Evolutionary conservation across 2,888 invertebrate species (phyloP).

Genomic region (Stenodema calcarata): DNA sequence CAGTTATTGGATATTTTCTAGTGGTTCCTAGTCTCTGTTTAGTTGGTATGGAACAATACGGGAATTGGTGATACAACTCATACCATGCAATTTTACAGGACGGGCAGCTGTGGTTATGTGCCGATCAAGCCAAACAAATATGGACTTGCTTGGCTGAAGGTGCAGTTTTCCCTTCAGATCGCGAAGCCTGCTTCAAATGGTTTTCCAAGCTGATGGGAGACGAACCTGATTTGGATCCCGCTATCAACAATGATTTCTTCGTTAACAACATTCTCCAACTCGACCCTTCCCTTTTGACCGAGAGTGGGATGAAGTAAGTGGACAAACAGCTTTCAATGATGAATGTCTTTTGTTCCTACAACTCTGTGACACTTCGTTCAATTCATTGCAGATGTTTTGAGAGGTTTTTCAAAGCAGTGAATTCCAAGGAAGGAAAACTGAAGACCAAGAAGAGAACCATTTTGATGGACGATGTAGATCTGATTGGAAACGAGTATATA

Average conservation of each 20-base stretch:
- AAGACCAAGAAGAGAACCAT: slow-evolving; percentile 84
- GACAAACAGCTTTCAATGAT: too few species aligned
- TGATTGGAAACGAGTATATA: slow-evolving; percentile 94
- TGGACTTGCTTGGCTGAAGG: slow-evolving; percentile 95
- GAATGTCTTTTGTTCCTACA: too few species aligned
- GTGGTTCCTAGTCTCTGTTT: background rate
- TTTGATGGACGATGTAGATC: slow-evolving; percentile 90
- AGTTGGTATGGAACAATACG: background rate
- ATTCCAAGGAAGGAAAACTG: slow-evolving; percentile 91
- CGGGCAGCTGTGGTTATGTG: slow-evolving; percentile 95
- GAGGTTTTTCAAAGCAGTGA: slow-evolving; percentile 92
- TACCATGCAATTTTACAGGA: slow-evolving; percentile 65
- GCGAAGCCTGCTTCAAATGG: slow-evolving; percentile 98
- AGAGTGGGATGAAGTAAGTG: slow-evolving; percentile 90
- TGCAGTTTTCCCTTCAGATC: slow-evolving; percentile 88
- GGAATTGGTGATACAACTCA: too few species aligned
- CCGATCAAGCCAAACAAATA: slow-evolving; percentile 95
- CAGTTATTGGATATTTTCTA: too few species aligned
- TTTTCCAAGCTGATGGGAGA: slow-evolving; percentile 97
- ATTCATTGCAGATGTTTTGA: slow-evolving; percentile 67
- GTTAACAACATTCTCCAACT: slow-evolving; percentile 91
- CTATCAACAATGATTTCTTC: slow-evolving; percentile 94
- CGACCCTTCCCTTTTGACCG: slow-evolving; percentile 88
- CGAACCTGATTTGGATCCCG: slow-evolving; percentile 95
- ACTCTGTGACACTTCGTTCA: too few species aligned